These are phyloP conservation scores for Pangasius krempfi DNA, from an alignment of 2,797 vertebrate species.

Conservation along the genomic window DNA sequence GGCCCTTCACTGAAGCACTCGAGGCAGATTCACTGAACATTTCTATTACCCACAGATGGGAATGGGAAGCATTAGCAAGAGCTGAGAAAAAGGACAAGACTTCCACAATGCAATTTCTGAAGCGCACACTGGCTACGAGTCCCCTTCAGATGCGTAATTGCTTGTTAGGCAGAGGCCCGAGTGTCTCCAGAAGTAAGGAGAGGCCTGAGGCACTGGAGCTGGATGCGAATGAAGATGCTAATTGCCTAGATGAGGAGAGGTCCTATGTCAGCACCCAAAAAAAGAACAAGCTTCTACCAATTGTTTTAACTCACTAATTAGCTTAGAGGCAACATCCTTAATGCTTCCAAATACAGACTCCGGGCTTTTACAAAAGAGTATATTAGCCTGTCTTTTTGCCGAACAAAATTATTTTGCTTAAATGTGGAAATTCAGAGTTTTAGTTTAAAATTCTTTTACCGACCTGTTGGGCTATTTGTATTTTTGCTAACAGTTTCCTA, in stretches of 20 bases:
- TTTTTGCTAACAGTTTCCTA: background rate
- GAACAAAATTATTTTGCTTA: constrained; percentile 15
- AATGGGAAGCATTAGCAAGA: constrained; percentile 23
- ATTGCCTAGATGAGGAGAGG: constrained; percentile 66
- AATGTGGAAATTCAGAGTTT: background rate
- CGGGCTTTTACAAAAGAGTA: constrained; percentile 48
- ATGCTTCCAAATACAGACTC: constrained; percentile 49
- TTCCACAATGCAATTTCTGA: constrained; percentile 45
- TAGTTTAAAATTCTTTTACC: background rate
- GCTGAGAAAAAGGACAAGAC: constrained; percentile 39
- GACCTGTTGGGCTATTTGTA: background rate
- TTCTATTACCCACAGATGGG: constrained; percentile 33
- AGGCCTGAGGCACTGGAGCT: constrained; percentile 60
- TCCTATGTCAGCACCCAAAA: constrained; percentile 54
- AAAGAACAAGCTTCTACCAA: constrained; percentile 42
- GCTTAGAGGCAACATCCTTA: constrained; percentile 52
- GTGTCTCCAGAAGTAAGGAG: constrained; percentile 55
- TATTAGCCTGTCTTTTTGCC: constrained; percentile 42
- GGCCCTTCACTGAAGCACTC: constrained; percentile 37
- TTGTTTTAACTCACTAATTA: constrained; percentile 56
- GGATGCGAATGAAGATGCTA: constrained; percentile 65
- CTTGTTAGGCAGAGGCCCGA: constrained; percentile 61
- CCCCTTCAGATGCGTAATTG: constrained; percentile 63
- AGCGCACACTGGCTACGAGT: constrained; percentile 28
- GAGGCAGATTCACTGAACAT: constrained; percentile 38